These are phyloP conservation scores for Lasiurus cinereus DNA, from an alignment of 2,113 vertebrate genomes.

Conservation along the genomic window DNA sequence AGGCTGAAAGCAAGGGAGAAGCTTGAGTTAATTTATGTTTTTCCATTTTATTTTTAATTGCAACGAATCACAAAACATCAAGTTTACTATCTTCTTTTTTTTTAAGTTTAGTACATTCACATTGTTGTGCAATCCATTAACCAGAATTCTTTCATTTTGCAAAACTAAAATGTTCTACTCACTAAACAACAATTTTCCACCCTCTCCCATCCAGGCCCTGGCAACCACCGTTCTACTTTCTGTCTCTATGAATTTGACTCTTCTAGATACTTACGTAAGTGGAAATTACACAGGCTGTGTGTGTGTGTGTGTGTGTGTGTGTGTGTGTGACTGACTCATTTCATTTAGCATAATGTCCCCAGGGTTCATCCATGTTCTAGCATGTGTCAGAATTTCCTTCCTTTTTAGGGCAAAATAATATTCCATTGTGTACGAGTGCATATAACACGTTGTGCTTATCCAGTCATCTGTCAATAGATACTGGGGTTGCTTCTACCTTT, in stretches of 20 bases:
- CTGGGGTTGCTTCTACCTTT: background rate
- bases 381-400: background rate
- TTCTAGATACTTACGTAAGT: background rate
- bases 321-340: background rate
- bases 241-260: background rate
- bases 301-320: background rate
- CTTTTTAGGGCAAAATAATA: background rate
- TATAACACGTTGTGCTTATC: background rate
- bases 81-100: background rate
- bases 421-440: too few species aligned
- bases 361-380: background rate
- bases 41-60: conserved; percentile 25
- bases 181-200: background rate
- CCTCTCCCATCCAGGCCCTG: background rate
- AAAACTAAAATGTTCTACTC: background rate
- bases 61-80: background rate
- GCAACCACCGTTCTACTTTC: background rate
- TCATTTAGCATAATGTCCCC: background rate
- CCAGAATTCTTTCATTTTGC: background rate
- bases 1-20: background rate
- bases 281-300: background rate
- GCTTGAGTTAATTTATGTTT: background rate
- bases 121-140: background rate
- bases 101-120: background rate
- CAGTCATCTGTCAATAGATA: background rate